Base-by-base conservation (phyloP, 1,140 invertebrate species). In the Neodiprion virginianus region DNA sequence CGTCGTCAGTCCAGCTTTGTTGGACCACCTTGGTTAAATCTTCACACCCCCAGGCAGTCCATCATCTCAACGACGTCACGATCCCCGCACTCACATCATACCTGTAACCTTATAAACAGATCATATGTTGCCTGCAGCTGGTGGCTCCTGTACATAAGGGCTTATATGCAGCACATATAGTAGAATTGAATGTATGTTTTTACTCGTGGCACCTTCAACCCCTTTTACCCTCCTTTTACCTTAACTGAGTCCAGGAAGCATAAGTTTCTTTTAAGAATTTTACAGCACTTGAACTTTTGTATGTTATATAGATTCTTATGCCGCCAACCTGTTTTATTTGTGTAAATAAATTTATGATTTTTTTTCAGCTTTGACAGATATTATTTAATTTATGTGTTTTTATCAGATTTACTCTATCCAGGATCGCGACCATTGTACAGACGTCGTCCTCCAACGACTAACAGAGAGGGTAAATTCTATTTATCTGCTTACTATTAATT, bases 81-180 rank as follows among this genome's bases (percentile, higher is more conserved):
- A 78, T 93, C 92, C 53, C 91, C 91, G 77, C 90, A 90, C 66
- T 95, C 94, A 75, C 94, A 96, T 89, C 94, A 95, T 81, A 95
- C 94, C 89, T 96, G 95, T 96, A 95, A 94, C 76, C 75, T 72
- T 69, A 61, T 61, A 61, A 65, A 71, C 21, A 12, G 53, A 61
- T 61, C 53, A 17, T 12, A 14, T 71, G 70, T 50, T 50, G 10
- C 10, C 23, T 14, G 21, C 23, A 17, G 12, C 23, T 49, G 11
- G 47, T 40, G 28, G 28, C 53, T 61, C 53, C 53, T 61, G 53
- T 61, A 61, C 11, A 61, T 61, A 61, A 14, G 53, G n/a, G 53
- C 53, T 61, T 61, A 14, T 17, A 61, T 17, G 53, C 53, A 61
- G 53, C 53, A 61, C 53, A 61, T 40, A 40, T 49, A 49, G 70